Evolutionary conservation across 2,797 vertebrate genomes (phyloP).

Genomic region (Mormyrops attenuatus): DNA sequence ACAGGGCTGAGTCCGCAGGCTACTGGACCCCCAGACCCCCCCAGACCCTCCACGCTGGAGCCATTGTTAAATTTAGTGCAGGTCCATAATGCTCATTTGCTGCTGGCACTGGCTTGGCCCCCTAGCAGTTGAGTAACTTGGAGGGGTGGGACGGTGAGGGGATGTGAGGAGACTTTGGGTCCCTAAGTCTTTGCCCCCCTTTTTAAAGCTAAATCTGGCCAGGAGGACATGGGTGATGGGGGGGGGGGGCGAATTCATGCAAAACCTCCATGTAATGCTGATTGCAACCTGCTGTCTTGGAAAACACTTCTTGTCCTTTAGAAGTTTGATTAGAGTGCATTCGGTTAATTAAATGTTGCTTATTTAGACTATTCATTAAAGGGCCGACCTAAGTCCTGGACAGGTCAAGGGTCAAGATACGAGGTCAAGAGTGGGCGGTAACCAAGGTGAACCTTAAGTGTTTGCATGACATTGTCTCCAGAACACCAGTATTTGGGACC

Average conservation of each 20-base stretch:
- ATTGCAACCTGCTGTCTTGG: constrained; percentile 1
- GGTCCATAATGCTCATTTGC: constrained; percentile 33
- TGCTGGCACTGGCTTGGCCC: not conserved
- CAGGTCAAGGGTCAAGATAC: constrained; percentile 17
- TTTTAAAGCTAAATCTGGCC: not conserved
- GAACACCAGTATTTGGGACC: not conserved
- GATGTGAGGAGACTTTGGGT: not conserved
- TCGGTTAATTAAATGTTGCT: constrained; percentile 20
- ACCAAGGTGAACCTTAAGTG: not conserved
- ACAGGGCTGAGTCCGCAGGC: constrained; percentile 35
- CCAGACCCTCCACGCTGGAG: constrained; percentile 36
- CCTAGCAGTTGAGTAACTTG: not conserved
- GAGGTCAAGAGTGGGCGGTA: constrained; percentile 13
- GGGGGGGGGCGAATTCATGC: not conserved
- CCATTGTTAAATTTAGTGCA: constrained; percentile 44
- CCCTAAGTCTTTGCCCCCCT: not conserved
- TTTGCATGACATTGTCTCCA: constrained; percentile 5
- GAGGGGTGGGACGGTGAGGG: not conserved
- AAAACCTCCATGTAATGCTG: not conserved
- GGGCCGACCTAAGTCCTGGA: not conserved
- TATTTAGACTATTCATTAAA: constrained; percentile 17
- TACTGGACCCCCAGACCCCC: constrained; percentile 39
- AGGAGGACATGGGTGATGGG: not conserved
- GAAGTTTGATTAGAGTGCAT: constrained; percentile 15
- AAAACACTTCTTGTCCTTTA: constrained; percentile 12